Conservation (phyloP, 2,113 vertebrate genomes). For the Agapornis roseicollis region DNA sequence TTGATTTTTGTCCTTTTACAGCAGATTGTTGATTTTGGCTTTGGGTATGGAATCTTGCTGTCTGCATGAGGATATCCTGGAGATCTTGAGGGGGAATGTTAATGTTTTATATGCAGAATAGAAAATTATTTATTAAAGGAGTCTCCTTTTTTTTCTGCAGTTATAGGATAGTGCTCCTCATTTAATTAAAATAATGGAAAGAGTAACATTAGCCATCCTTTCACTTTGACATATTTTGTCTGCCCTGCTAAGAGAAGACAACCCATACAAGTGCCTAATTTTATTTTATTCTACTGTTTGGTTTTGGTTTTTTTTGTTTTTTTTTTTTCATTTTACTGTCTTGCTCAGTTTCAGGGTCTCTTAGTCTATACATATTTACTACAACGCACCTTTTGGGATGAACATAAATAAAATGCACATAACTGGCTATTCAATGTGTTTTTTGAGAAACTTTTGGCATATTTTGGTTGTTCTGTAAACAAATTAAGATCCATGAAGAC, state of each 20-base stretch:
- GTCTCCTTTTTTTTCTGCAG: not conserved
- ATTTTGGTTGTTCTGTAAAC: not conserved
- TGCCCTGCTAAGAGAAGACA: not conserved
- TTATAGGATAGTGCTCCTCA: not conserved
- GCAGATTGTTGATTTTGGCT: not conserved
- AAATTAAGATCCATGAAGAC: not conserved
- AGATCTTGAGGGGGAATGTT: not conserved
- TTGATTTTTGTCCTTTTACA: not conserved
- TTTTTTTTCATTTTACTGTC: not conserved
- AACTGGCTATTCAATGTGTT: not conserved
- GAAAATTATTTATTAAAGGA: not conserved
- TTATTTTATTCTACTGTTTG: not conserved
- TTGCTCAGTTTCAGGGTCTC: not conserved
- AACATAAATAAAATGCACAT: not conserved
- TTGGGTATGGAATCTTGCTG: not conserved
- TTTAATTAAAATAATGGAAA: not conserved
- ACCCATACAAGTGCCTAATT: not conserved
- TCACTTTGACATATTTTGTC: not conserved
- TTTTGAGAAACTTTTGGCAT: not conserved
- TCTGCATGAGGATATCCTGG: accelerated
- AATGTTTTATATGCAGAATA: not conserved
- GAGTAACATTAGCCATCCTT: not conserved
- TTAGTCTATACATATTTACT: not conserved
- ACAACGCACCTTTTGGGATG: not conserved
- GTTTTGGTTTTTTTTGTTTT: no score